Percentiles rank a stretch among this genome's conserved stretches.
phyloP scores from a whole-genome alignment of 2,797 vertebrate species.

The Melanogrammus aeglefinus region DNA sequence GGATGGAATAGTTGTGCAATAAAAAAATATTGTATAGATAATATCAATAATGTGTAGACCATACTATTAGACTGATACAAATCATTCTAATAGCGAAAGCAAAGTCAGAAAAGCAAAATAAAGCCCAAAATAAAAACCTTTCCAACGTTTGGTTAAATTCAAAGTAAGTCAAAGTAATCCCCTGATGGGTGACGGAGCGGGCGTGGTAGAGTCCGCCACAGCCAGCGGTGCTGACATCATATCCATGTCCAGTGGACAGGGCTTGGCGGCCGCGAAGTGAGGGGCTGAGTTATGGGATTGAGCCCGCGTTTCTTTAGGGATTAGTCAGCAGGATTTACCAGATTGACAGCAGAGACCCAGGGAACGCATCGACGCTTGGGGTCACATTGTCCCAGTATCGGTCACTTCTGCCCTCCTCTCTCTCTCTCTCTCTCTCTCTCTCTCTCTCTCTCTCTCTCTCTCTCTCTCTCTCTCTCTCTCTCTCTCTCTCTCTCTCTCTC shows the following conservation, averaged over 20 bases:
- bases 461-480: too few species aligned
- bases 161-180: background rate
- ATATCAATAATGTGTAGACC: background rate
- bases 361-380: slow-evolving; percentile 9
- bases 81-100: too few species aligned
- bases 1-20: background rate
- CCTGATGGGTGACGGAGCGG: background rate
- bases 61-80: background rate
- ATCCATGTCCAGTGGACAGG: background rate
- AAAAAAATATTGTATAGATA: background rate
- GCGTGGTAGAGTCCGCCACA: too few species aligned
- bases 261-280: slow-evolving; percentile 46
- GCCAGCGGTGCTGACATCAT: background rate
- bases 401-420: background rate
- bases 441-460: too few species aligned
- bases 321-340: slow-evolving; percentile 66
- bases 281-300: slow-evolving; percentile 52
- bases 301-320: slow-evolving; percentile 66
- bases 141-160: background rate
- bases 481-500: too few species aligned
- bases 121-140: background rate
- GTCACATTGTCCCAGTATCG: slow-evolving; percentile 39
- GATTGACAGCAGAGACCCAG: slow-evolving; percentile 60
- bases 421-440: background rate
- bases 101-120: background rate